Base-by-base conservation (phyloP, 92 coral and sea anemone species). In the Bergia puertoricense region DNA sequence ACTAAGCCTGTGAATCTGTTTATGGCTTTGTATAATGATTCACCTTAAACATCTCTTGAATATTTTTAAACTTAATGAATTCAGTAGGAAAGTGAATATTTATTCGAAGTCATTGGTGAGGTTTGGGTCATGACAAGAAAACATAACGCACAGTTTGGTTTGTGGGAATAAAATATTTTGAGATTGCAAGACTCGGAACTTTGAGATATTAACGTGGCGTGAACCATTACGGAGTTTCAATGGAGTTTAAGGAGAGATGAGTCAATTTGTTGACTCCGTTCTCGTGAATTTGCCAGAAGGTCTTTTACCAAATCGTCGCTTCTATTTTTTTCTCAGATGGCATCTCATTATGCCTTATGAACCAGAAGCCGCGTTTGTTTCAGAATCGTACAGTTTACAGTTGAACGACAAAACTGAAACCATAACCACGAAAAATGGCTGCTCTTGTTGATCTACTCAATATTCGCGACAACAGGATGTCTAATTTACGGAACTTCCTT, bases 31-130 rank as follows among this genome's bases (percentile, higher is more conserved):
- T 54, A 54, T 54, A 76, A 76, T 76, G 11, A 42, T 76, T 41
- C 14, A 76, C 79, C 46, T 40, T 76, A 42, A 76, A 76, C 79
- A 76, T 23, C 44, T 18, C 45, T 76, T 76, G 80, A 76, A 76
- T 76, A 76, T 76, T 76, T 76, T 76, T 42, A 40, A 76, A 14
- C 80, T 76, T 76, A 76, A 76, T 76, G 80, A 76, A 76, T 76
- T 76, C 80, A 42, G 51, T 76, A 9, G 11, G 11, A 43, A 39
- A 42, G 54, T 76, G 36, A 45, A 76, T 36, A 72, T 72, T 23
- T 39, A 74, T 74, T 36, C 22, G 77, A 72, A 36, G 36, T 39
- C 20, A 3, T 42, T 18, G 68, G 23, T n/a, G 68, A 62, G 23
- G 16, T 40, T 42, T 20, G 22, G 23, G 23, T 42, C 18, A 7